Percentiles rank a stretch among this genome's conserved stretches.
These are phyloP conservation scores for Ophiothrix spiculata DNA, from an alignment of 35 echinoderm and acorn worm species.

Conservation along the genomic window DNA sequence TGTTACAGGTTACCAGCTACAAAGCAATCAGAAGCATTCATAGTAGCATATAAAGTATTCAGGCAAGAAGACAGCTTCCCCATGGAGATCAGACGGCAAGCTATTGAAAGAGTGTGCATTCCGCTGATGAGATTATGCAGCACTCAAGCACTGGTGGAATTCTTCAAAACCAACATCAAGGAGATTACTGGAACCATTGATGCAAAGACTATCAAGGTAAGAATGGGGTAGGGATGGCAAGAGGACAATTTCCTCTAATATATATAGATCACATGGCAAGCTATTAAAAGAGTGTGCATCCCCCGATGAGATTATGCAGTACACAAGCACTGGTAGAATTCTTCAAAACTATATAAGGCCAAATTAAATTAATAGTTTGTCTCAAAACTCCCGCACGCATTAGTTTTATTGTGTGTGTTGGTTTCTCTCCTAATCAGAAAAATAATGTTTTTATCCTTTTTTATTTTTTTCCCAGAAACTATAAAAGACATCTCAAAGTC, in stretches of 20 bases:
- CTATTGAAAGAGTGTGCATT: slow-evolving; percentile 76
- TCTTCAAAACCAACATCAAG: slow-evolving; percentile 63
- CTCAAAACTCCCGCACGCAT: too few relatives aligned
- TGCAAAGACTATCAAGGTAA: slow-evolving; percentile 63
- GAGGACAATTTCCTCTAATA: slow-evolving; percentile 37
- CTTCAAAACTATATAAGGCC: too few relatives aligned
- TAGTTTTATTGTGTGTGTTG: too few relatives aligned
- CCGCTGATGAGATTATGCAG: slow-evolving; percentile 71
- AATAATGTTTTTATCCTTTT: too few relatives aligned
- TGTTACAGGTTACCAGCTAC: slow-evolving; percentile 39
- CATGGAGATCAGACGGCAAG: slow-evolving; percentile 51
- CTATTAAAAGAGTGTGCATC: slow-evolving; percentile 75
- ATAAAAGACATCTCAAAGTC: too few relatives aligned
- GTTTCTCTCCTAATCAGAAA: too few relatives aligned
- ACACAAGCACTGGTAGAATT: slow-evolving; percentile 26
- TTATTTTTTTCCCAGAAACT: too few relatives aligned
- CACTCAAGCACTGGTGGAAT: slow-evolving; percentile 12
- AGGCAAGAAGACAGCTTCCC: slow-evolving; percentile 29
- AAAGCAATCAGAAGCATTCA: slow-evolving; percentile 66
- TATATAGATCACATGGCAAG: slow-evolving; percentile 51
- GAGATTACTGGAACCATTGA: slow-evolving; percentile 53
- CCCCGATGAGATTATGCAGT: slow-evolving; percentile 69
- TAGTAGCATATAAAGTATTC: slow-evolving; percentile 47
- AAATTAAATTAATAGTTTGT: too few relatives aligned
- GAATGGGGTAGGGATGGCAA: too few relatives aligned